phyloP scores from a whole-genome alignment of 2,888 invertebrate species.

The Vesta saturnalis region DNA sequence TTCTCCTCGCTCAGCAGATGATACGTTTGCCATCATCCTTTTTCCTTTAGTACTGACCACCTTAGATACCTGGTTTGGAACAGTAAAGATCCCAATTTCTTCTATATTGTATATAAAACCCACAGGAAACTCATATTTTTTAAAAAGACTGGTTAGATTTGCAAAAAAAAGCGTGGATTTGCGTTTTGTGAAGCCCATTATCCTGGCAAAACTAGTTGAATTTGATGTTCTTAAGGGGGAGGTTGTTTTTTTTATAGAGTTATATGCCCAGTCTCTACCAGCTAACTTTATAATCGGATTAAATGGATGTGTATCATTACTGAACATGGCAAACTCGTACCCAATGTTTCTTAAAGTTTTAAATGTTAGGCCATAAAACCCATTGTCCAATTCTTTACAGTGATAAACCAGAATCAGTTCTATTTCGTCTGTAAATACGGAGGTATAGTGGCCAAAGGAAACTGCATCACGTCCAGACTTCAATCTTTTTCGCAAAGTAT shows the following conservation, averaged over 20 bases:
- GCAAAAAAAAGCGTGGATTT: too few species aligned
- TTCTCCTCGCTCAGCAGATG: too few species aligned
- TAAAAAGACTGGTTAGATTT: too few species aligned
- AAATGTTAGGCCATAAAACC: slow-evolving; percentile 9
- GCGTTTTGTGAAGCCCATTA: too few species aligned
- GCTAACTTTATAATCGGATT: slow-evolving; percentile 2
- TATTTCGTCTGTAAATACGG: neutral
- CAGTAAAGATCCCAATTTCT: slow-evolving; percentile 22
- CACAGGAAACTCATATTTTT: too few species aligned
- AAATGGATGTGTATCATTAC: slow-evolving; percentile 4
- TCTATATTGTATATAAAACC: slow-evolving; percentile 19
- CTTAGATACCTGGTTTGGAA: slow-evolving; percentile 21
- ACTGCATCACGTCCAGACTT: too few species aligned
- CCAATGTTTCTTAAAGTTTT: slow-evolving; percentile 3
- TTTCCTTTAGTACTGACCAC: slow-evolving; percentile 17
- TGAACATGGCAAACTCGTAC: slow-evolving; percentile 1
- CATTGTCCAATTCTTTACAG: neutral
- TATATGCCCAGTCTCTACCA: slow-evolving; percentile 9
- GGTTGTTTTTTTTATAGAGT: slow-evolving; percentile 4
- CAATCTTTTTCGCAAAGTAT: neutral
- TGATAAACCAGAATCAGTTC: neutral
- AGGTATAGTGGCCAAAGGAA: neutral
- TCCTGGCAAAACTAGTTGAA: too few species aligned
- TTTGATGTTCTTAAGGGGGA: too few species aligned
- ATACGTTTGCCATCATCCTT: slow-evolving; percentile 8